Base-by-base conservation (phyloP, 2,888 invertebrate species). In the Scaptomyza parva region DNA sequence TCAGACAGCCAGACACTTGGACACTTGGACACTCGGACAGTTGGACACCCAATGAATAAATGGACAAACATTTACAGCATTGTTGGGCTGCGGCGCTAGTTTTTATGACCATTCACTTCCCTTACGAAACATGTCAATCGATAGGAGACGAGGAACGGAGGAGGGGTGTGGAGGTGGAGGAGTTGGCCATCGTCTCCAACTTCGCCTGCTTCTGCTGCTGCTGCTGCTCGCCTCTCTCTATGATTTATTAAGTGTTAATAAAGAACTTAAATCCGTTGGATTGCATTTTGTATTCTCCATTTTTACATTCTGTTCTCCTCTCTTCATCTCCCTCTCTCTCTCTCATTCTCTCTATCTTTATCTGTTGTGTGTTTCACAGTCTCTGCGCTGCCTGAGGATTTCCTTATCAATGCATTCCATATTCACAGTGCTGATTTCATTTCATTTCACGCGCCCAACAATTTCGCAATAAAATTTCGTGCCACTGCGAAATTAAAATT, bases 211-310 rank as follows among this genome's bases (percentile, higher is more conserved):
- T 8, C 11, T 12, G 47, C 67, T 61, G 65, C 44, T n/a, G n/a
- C 51, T 53, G 72, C 68, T 53, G 64, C 54, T 53, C n/a, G n/a
- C n/a, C n/a, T n/a, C n/a, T n/a, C n/a, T n/a, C 66, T 77, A 77
- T 90, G 89, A 90, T 88, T 90, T 89, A 90, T 90, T 86, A 88
- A 89, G 89, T 90, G 89, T 90, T 89, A 90, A 90, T 90, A 89
- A 89, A 90, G 88, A 89, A 89, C 86, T 88, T 89, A 89, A 89
- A 86, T 89, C 88, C 86, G 80, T 86, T 83, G 88, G 78, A 75
- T 88, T 80, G 79, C 76, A 85, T 78, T 84, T 77, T 78, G 72
- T 69, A 75, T 85, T 82, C 63, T 66, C 61, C 63, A 39, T 53
- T 43, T 62, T 55, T 48, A 51, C 55, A 41, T 57, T 62, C 47